Percentiles rank a stretch among this genome's conserved stretches.
These are phyloP conservation scores for Temnopleurus reevesii DNA, from an alignment of 53 echinoderm and acorn worm species.

Conservation along the genomic window DNA sequence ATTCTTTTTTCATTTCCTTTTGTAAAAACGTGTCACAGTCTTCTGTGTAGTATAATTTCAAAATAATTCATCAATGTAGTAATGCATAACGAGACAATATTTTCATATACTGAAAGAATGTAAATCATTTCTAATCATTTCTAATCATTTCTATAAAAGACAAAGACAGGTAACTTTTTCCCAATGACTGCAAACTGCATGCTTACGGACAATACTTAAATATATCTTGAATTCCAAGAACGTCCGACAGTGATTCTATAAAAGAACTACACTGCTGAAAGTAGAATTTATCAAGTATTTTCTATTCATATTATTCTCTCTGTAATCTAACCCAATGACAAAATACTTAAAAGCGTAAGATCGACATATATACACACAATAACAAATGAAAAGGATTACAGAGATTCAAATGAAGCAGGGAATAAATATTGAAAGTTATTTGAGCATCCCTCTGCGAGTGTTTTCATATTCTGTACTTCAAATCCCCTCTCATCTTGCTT, in stretches of 20 bases:
- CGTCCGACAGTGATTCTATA: background rate
- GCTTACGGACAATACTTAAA: no score
- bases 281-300: background rate
- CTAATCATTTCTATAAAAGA: no score
- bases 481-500: background rate
- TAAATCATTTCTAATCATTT: no score
- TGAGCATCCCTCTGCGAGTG: conserved; percentile 39
- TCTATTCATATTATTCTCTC: conserved; percentile 10
- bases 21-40: no score
- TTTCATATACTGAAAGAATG: no score
- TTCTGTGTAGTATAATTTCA: no score
- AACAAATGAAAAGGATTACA: conserved; percentile 22
- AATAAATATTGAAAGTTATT: conserved; percentile 33
- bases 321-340: background rate
- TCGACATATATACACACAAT: background rate
- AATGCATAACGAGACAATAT: no score
- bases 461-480: conserved; percentile 37
- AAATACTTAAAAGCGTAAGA: background rate
- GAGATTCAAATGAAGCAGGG: background rate
- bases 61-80: no score
- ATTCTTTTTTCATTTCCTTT: no score
- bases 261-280: background rate
- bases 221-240: no score
- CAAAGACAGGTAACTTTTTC: no score
- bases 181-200: no score